phyloP scores from a whole-genome alignment of 2,797 vertebrate genomes.

The Synaphobranchus kaupii region DNA sequence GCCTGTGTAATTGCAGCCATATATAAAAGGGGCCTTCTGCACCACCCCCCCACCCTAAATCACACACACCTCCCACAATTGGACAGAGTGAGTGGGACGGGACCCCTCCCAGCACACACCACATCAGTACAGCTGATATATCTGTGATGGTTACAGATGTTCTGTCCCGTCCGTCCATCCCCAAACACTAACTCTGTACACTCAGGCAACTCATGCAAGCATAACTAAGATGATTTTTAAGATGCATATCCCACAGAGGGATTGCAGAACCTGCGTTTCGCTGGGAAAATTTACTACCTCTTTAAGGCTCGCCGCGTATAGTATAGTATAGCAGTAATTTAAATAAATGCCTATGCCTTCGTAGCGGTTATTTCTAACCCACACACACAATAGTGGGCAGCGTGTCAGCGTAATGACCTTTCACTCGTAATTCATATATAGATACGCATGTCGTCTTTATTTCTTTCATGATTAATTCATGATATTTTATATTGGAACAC shows the following conservation, averaged over 20 bases:
- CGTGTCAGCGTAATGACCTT: background rate
- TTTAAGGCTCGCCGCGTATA: too few relatives aligned
- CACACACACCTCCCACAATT: background rate
- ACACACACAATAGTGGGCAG: background rate
- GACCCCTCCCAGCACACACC: background rate
- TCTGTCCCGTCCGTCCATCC: background rate
- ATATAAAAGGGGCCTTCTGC: background rate
- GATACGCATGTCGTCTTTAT: background rate
- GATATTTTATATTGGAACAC: background rate
- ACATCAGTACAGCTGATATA: background rate
- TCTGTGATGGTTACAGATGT: background rate
- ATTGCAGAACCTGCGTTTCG: background rate
- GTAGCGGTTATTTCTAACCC: background rate
- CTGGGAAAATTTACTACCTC: too few relatives aligned
- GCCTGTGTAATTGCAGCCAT: constrained; percentile 5
- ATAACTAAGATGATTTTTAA: background rate
- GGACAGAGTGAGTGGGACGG: background rate
- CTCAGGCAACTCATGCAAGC: background rate
- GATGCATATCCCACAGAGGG: background rate
- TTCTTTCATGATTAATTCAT: background rate
- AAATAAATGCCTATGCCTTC: background rate
- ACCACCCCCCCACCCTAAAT: background rate
- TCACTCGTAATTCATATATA: background rate
- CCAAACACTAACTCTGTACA: background rate
- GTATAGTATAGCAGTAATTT: background rate